These are phyloP conservation scores for Hassar affinis DNA, from an alignment of 2,113 vertebrate species.

Conservation along the genomic window DNA sequence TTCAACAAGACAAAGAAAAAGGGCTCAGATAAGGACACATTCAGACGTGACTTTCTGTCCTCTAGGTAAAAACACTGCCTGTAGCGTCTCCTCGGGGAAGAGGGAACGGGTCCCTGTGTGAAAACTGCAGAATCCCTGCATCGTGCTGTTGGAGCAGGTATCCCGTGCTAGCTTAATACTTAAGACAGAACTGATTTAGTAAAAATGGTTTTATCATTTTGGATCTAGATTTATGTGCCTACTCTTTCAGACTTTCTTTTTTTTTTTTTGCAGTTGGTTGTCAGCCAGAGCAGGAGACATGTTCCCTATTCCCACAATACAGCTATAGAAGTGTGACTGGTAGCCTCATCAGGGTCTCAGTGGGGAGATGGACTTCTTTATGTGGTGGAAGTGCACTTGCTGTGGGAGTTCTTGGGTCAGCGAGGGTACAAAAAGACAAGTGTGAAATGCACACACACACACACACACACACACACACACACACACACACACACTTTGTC, in stretches of 20 bases:
- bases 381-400: conserved; percentile 37
- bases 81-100: background rate
- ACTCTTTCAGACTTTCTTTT: no score
- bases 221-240: conserved; percentile 15
- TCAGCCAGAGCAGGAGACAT: background rate
- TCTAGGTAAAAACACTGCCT: background rate
- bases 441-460: no score
- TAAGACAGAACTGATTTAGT: conserved; percentile 16
- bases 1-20: conserved; percentile 31
- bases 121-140: background rate
- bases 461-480: no score
- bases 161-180: conserved; percentile 26
- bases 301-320: conserved; percentile 28
- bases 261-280: conserved; percentile 5
- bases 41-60: background rate
- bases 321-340: conserved; percentile 18
- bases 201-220: conserved; percentile 26
- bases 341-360: conserved; percentile 42
- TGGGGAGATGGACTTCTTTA: conserved; percentile 14
- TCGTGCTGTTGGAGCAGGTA: conserved; percentile 45
- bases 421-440: background rate
- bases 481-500: no score
- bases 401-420: conserved; percentile 23
- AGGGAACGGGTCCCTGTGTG: background rate
- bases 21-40: conserved; percentile 19